Percentiles rank a stretch among this genome's conserved stretches.
phyloP scores from a whole-genome alignment of 2,113 vertebrate genomes.

The Oreamnos americanus region DNA sequence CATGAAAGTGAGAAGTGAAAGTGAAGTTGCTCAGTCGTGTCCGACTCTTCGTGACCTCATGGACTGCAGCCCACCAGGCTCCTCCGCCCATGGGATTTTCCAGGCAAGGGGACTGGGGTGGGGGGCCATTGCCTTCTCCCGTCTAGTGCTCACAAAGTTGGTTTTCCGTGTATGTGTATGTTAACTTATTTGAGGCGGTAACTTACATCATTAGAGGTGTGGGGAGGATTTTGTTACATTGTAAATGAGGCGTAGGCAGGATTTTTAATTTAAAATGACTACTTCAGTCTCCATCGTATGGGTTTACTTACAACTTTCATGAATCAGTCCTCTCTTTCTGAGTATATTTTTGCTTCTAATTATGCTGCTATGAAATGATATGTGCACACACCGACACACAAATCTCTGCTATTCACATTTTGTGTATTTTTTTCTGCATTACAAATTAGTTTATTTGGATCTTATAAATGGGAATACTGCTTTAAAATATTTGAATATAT shows the following conservation, averaged over 20 bases:
- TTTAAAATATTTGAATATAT: slow-evolving; percentile 35
- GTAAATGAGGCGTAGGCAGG: background rate
- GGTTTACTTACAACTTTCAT: background rate
- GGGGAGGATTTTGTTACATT: background rate
- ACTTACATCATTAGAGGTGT: background rate
- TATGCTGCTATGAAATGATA: background rate
- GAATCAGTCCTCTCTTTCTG: background rate
- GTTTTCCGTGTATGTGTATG: background rate
- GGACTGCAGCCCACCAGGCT: too few species aligned
- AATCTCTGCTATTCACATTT: background rate
- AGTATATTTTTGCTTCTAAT: slow-evolving; percentile 11
- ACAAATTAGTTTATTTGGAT: background rate
- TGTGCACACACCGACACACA: background rate
- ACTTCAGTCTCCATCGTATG: background rate
- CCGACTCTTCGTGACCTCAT: too few species aligned
- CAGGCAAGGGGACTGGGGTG: too few species aligned
- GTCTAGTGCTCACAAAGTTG: background rate
- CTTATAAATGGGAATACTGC: background rate
- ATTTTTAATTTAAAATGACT: background rate
- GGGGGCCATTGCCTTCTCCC: too few species aligned
- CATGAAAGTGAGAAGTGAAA: too few species aligned
- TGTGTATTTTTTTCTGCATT: background rate
- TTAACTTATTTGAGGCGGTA: background rate
- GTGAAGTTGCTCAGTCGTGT: too few species aligned
- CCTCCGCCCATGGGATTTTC: too few species aligned